phyloP scores from a whole-genome alignment of 2,113 vertebrate species.

The Toxostoma redivivum region DNA sequence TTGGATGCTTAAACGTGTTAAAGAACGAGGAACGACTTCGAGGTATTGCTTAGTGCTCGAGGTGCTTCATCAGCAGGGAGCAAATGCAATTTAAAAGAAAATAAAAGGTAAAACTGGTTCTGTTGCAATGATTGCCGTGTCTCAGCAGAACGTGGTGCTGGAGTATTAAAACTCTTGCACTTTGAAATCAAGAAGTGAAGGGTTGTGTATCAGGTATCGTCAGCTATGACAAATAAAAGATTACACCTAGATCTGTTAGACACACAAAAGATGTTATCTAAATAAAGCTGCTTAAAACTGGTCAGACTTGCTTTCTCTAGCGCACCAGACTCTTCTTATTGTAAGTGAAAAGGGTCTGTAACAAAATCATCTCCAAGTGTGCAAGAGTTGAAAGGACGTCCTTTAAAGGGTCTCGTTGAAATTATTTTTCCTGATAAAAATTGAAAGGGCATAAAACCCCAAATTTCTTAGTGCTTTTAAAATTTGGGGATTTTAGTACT shows the following conservation, averaged over 20 bases:
- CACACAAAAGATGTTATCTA: conserved; percentile 45
- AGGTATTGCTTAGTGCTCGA: background rate
- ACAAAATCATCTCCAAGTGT: background rate
- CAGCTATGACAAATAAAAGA: background rate
- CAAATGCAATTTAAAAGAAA: background rate
- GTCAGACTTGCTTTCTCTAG: conserved; percentile 2
- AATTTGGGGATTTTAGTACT: background rate
- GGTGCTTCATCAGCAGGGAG: background rate
- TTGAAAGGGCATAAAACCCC: fast-evolving
- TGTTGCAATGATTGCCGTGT: background rate
- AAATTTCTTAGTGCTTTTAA: background rate
- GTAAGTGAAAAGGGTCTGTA: background rate
- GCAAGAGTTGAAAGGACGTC: background rate
- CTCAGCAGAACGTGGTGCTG: background rate
- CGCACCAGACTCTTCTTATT: background rate
- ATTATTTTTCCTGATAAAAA: background rate
- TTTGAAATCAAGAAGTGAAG: background rate
- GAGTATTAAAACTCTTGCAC: background rate
- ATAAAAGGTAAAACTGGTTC: background rate
- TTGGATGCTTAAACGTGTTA: background rate
- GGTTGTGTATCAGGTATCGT: background rate
- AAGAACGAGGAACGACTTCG: background rate
- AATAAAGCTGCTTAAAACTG: conserved; percentile 35
- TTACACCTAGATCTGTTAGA: background rate
- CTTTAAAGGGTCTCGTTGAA: background rate